Conservation (phyloP, 2,888 invertebrate species). For the Tryphoninae sp. region DNA sequence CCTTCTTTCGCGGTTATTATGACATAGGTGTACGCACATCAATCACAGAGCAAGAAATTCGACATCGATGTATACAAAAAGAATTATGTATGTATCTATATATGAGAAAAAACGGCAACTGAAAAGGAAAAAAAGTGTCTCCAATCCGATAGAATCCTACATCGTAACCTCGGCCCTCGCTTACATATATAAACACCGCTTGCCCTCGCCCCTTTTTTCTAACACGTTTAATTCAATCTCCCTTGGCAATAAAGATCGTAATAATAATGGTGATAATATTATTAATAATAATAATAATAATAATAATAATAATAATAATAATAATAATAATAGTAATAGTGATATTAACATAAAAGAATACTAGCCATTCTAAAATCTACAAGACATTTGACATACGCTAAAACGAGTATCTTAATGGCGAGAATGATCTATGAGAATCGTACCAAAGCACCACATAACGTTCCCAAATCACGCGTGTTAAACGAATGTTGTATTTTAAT, state of each 20-base stretch:
- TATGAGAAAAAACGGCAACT: conserved; percentile 8
- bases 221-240: conserved; percentile 24
- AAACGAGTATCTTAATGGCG: conserved; percentile 78
- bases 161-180: conserved; percentile 54
- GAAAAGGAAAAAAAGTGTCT: conserved; percentile 7
- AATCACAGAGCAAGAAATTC: conserved; percentile 63
- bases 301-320: conserved; percentile 13
- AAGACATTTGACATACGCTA: conserved; percentile 66
- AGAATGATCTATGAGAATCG: conserved; percentile 78
- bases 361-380: conserved; percentile 58
- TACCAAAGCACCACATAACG: conserved; percentile 60
- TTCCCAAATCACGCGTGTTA: conserved; percentile 6
- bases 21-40: conserved; percentile 62
- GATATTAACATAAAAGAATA: conserved; percentile 9
- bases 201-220: conserved; percentile 24
- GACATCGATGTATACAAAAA: conserved; percentile 63
- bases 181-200: conserved; percentile 10
- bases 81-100: neutral
- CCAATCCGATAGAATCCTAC: conserved; percentile 24
- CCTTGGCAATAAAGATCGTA: conserved; percentile 32
- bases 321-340: conserved; percentile 11
- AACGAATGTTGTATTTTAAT: neutral
- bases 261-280: conserved; percentile 2
- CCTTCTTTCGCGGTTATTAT: conserved; percentile 44
- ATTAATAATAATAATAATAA: conserved; percentile 7